A percentile compares a stretch with the other conserved stretches of the same genome.
phyloP scores from a whole-genome alignment of 2,797 vertebrate genomes.

The Orientallactaga sibirica region DNA sequence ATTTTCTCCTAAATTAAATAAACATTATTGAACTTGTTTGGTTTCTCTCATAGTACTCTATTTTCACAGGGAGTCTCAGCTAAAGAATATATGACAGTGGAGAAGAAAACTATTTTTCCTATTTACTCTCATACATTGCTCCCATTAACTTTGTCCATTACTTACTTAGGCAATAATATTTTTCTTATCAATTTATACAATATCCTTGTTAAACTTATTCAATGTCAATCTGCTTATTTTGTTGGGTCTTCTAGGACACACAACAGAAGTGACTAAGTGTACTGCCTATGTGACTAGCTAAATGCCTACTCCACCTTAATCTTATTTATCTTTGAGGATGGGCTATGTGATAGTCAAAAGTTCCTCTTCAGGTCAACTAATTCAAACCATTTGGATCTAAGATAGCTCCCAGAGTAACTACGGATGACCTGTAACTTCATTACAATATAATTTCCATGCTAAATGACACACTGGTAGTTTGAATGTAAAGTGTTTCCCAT shows the following conservation, averaged over 20 bases:
- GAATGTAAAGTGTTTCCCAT: too few relatives aligned
- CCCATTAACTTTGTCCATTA: conserved; percentile 28
- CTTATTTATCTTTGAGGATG: not conserved
- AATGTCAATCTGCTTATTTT: conserved; percentile 38
- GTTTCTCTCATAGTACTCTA: not conserved
- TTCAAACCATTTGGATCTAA: not conserved
- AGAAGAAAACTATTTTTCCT: not conserved
- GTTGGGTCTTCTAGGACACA: conserved; percentile 12
- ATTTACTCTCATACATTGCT: not conserved
- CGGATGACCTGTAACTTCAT: not conserved
- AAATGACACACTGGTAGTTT: not conserved
- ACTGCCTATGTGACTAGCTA: not conserved
- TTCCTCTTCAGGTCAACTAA: not conserved
- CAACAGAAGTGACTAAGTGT: not conserved
- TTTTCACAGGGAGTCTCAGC: not conserved
- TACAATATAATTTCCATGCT: not conserved
- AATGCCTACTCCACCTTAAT: not conserved
- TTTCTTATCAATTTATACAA: not conserved
- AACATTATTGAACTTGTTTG: not conserved
- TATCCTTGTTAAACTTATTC: conserved; percentile 28
- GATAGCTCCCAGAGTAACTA: not conserved
- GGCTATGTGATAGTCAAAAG: not conserved
- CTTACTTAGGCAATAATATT: not conserved
- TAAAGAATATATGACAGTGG: not conserved
- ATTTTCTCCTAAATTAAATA: not conserved